Evolutionary conservation across 2,888 invertebrate species (phyloP).

Genomic region (Siphlonurus alternatus): DNA sequence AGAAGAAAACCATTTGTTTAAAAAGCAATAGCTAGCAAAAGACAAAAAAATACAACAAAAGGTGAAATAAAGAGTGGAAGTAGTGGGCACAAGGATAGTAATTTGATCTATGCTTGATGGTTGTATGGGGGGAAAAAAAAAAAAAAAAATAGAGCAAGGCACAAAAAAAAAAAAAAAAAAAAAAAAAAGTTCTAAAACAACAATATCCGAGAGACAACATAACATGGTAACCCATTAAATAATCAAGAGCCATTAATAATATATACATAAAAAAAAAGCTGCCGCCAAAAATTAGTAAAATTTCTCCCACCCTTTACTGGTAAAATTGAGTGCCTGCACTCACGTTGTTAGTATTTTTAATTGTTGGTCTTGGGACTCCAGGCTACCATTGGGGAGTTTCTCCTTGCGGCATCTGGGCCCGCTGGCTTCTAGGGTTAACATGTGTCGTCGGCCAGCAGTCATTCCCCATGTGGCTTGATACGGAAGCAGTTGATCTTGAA

Average conservation of each 20-base stretch:
- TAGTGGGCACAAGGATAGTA: too few relatives aligned
- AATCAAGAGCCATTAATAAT: constrained; percentile 1
- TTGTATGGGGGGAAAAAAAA: too few relatives aligned
- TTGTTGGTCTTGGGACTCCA: not conserved
- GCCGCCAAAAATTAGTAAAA: not conserved
- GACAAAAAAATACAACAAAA: too few relatives aligned
- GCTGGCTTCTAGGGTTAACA: constrained; percentile 21
- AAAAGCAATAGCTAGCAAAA: too few relatives aligned
- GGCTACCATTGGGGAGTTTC: not conserved
- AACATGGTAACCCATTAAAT: constrained; percentile 15
- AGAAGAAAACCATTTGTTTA: too few relatives aligned
- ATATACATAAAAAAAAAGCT: constrained; percentile 6
- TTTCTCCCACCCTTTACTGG: not conserved
- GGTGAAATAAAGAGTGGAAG: too few relatives aligned
- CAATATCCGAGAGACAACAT: constrained; percentile 14
- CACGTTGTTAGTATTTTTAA: too few relatives aligned
- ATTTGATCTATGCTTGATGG: too few relatives aligned
- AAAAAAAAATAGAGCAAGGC: too few relatives aligned
- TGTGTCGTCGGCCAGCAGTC: constrained; percentile 36
- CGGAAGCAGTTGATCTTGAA: constrained; percentile 78
- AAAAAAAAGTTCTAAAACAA: not conserved
- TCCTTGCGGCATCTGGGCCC: not conserved
- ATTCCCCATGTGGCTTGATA: constrained; percentile 33
- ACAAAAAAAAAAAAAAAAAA: not conserved
- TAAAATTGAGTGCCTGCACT: not conserved